These are phyloP conservation scores for Tiaroga cobitis DNA, from an alignment of 2,797 vertebrate species.

Conservation along the genomic window DNA sequence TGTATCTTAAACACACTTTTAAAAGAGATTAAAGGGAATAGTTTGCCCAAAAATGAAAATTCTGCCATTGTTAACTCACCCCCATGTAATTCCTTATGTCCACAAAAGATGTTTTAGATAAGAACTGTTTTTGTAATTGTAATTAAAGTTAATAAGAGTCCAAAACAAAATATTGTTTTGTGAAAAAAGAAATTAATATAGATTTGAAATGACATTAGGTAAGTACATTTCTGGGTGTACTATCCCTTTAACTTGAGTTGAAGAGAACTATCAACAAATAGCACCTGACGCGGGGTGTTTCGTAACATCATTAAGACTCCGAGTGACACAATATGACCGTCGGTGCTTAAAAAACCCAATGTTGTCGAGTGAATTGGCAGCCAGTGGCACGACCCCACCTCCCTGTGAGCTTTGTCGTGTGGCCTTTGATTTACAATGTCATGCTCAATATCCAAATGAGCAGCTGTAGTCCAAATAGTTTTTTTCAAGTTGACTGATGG, in stretches of 20 bases:
- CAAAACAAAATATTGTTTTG: neutral
- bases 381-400: constrained; percentile 35
- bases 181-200: neutral
- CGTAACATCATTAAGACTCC: constrained; percentile 29
- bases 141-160: neutral
- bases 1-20: neutral
- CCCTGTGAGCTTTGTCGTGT: constrained; percentile 26
- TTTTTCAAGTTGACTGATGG: constrained; percentile 7
- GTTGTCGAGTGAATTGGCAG: constrained; percentile 40
- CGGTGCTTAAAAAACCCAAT: constrained; percentile 16
- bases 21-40: neutral
- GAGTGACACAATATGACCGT: constrained; percentile 41
- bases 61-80: neutral
- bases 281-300: constrained; percentile 7
- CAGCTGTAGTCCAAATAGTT: neutral
- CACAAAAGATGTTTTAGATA: neutral
- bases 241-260: neutral
- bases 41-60: neutral
- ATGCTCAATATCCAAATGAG: constrained; percentile 42
- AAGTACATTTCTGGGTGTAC: neutral
- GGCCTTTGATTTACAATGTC: constrained; percentile 47
- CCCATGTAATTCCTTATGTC: neutral
- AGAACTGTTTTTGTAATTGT: neutral
- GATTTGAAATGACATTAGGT: neutral
- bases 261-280: constrained; percentile 40